These are phyloP conservation scores for Lasioglossum calceatum DNA, from an alignment of 2,888 invertebrate genomes.

Conservation along the genomic window DNA sequence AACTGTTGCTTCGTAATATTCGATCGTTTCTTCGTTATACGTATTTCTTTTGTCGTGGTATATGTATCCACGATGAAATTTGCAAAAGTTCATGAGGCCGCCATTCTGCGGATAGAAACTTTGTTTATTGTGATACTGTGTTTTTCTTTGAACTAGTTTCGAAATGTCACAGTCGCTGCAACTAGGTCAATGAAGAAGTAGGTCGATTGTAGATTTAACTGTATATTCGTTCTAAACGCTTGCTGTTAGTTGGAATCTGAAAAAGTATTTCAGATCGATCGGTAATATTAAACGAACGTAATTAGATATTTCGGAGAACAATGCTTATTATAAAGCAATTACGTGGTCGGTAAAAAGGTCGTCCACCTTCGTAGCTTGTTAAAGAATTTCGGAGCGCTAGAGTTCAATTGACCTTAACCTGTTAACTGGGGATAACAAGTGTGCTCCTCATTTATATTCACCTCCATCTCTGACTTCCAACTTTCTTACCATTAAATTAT, in stretches of 20 bases:
- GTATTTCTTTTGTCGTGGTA: not conserved
- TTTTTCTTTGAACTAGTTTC: not conserved
- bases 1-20: not conserved
- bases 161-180: not conserved
- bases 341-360: not conserved
- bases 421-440: not conserved
- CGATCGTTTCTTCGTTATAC: not conserved
- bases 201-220: not conserved
- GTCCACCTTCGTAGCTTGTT: not conserved
- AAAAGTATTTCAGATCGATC: not conserved
- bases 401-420: constrained; percentile 9
- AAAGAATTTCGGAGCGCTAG: not conserved
- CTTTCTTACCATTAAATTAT: not conserved
- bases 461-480: not conserved
- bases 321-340: not conserved
- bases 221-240: not conserved
- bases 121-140: constrained; percentile 4
- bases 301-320: not conserved
- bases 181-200: constrained; percentile 4
- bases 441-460: not conserved
- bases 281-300: not conserved
- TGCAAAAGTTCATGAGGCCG: not conserved
- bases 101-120: not conserved
- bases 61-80: not conserved
- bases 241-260: not conserved